phyloP scores from a whole-genome alignment of 2,888 invertebrate species.

The Gortyna flavago region DNA sequence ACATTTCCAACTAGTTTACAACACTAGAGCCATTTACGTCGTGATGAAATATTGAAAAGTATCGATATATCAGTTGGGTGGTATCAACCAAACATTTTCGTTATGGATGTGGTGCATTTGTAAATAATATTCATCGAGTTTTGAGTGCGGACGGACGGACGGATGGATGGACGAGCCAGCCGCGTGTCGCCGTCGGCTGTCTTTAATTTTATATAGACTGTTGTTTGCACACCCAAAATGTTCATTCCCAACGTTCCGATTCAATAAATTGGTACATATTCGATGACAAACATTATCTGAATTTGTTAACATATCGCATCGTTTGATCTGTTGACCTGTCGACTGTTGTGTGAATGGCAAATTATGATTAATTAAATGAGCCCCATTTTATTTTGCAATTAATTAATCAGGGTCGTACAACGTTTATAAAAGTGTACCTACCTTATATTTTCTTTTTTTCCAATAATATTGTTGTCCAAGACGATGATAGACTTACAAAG shows the following conservation, averaged over 20 bases:
- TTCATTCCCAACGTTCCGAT: slow-evolving; percentile 71
- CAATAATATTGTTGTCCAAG: slow-evolving; percentile 26
- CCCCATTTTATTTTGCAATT: slow-evolving; percentile 21
- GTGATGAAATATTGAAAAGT: slow-evolving; percentile 65
- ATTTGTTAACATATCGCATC: slow-evolving; percentile 59
- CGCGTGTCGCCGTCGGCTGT: slow-evolving; percentile 74
- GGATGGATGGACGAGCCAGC: slow-evolving; percentile 55
- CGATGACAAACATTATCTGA: slow-evolving; percentile 71
- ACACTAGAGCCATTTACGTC: slow-evolving; percentile 57
- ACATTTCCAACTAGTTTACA: slow-evolving; percentile 51
- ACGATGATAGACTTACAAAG: slow-evolving; percentile 36
- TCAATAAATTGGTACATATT: slow-evolving; percentile 71
- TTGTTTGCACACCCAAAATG: slow-evolving; percentile 75
- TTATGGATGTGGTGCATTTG: slow-evolving; percentile 83
- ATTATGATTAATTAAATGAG: slow-evolving; percentile 51
- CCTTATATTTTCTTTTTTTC: slow-evolving; percentile 22
- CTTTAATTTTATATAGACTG: slow-evolving; percentile 82
- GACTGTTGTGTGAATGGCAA: slow-evolving; percentile 40
- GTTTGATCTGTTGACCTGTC: slow-evolving; percentile 58
- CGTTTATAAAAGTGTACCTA: background rate
- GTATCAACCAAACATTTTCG: slow-evolving; percentile 78
- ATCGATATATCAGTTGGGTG: slow-evolving; percentile 71
- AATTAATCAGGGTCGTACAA: background rate
- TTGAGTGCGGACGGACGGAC: slow-evolving; percentile 68
- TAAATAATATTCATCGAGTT: slow-evolving; percentile 81